Evolutionary conservation across 2,888 invertebrate genomes (phyloP), one percentile per base, ranked within the genome.

Genomic region (Tillus elongatus): DNA sequence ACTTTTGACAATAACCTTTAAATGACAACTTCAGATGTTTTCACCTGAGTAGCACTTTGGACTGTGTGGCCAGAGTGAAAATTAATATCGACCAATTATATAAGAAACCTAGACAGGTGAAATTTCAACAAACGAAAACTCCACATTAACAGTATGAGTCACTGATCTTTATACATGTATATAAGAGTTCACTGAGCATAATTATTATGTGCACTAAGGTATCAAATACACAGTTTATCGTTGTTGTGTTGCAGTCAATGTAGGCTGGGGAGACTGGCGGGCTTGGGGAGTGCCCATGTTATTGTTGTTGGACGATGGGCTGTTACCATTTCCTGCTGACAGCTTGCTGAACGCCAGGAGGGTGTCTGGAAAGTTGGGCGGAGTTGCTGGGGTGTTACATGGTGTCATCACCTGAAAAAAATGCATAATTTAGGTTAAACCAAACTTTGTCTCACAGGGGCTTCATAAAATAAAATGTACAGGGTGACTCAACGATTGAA

Each of bases 321-420:
- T 68, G 39, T 67, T 69, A 47, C 68, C 69, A 33, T 75, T 75
- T 30, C 74, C 71, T 36, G 89, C 84, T 13, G 88, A 86, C 71
- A 91, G 74, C 60, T 89, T 85, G 8, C 89, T 87, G 63, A 92
- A 87, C 36, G 90, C 89, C 45, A 87, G 72, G 45, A 92, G 69
- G 14, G 91, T 83, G 60, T 92, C 92, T 2, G 91, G 91, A 61
- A 92, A 92, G 67, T 90, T 91, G 16, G 92, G 91, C 31, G 91
- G 92, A 32, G 92, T 92, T 34, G 91, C 91, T 35, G 92, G 92
- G 39, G 91, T 92, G 65, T 92, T 92, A 56, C 90, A 89, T 12
- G 91, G 92, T 34, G 91, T 89, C 74, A 88, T 88, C 67, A 84
- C 67, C 81, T 89, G 73, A 64, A 72, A 63, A 51, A 19, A 19